Evolutionary conservation across 2,888 invertebrate genomes (phyloP), one percentile per base, ranked within the genome.

Genomic region (Spatulosminthurus flaviceps): DNA sequence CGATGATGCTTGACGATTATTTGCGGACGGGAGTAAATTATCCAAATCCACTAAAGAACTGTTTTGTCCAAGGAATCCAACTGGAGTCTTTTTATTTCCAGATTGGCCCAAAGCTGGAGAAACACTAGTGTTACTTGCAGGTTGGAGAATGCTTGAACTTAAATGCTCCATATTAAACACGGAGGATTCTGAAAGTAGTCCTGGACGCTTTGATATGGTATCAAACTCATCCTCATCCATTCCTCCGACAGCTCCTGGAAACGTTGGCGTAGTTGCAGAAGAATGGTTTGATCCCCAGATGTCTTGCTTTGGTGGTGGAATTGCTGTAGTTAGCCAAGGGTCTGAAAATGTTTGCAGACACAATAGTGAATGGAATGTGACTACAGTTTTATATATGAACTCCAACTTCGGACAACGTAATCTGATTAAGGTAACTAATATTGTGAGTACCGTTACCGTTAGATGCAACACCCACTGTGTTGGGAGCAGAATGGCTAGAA

Each of bases 11-110:
- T 75, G 79, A 64, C 61, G 78, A 43, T 70, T 70, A 60, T 21
- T 43, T 16, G 69, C 28, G 67, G 90, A 88, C 77, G 90, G 92
- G 86, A 99, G 95, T 87, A 99, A 91, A 88, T 98, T 96, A 90
- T 99, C 98, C 88, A 99, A 91, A 91, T 99, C 98, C 83, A 99
- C 98, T 86, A 99, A 92, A 86, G 94, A 92, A 16, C 96, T 96
- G 90, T 99, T 98, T 89, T 97, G 97, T 67, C 98, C 98, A 77
- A 99, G 92, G 90, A 99, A 99, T 86, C 94, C 93, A 86, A 96
- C 95, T 1, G 98, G 97, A 75, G 96, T 97, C 89, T 97, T 97
- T 79, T 87, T 86, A 29, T 89, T 89, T 19, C 70, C 72, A 16
- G 60, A 28, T 28, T 71, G 72, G 16, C 60, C 69, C 24, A 74